phyloP scores from a whole-genome alignment of 2,113 vertebrate genomes.

The Perca schrenkii region DNA sequence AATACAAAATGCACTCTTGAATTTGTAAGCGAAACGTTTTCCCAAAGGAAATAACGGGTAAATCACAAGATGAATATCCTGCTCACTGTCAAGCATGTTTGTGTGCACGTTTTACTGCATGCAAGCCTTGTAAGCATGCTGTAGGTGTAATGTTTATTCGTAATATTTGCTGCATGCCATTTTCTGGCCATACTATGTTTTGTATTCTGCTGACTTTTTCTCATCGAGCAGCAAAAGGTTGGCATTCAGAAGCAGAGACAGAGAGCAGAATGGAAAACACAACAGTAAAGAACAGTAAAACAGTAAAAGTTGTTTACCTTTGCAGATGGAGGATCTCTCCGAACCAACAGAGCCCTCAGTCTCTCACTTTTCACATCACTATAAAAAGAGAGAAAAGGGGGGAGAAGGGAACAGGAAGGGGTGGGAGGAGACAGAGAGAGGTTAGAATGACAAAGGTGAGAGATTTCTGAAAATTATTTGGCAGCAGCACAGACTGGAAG shows the following conservation, averaged over 20 bases:
- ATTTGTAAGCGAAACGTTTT: slow-evolving; percentile 34
- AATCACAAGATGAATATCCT: slow-evolving; percentile 59
- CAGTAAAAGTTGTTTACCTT: slow-evolving; percentile 58
- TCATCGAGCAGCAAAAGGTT: slow-evolving; percentile 20
- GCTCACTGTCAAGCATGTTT: neutral
- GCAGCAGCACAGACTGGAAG: slow-evolving; percentile 19
- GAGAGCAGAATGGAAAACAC: slow-evolving; percentile 29
- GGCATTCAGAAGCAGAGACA: slow-evolving; percentile 29
- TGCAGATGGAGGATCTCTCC: slow-evolving; percentile 48
- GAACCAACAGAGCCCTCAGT: slow-evolving; percentile 54
- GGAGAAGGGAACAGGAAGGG: slow-evolving; percentile 3
- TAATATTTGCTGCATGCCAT: slow-evolving; percentile 41
- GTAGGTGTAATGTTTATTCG: slow-evolving; percentile 4
- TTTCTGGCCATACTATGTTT: slow-evolving; percentile 41
- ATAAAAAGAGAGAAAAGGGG: slow-evolving; percentile 27
- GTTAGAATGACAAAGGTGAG: slow-evolving; percentile 50
- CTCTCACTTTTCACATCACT: slow-evolving; percentile 59
- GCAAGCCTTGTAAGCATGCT: neutral
- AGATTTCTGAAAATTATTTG: slow-evolving; percentile 21
- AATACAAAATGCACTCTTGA: slow-evolving; percentile 4
- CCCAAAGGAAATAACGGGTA: slow-evolving; percentile 57
- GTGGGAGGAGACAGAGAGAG: neutral
- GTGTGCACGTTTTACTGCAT: neutral
- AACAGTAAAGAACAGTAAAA: neutral
- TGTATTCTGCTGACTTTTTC: slow-evolving; percentile 49